Evolutionary conservation across 2,113 vertebrate species (phyloP), one percentile per base, ranked within the genome.

Genomic region (Crotalus helleri): DNA sequence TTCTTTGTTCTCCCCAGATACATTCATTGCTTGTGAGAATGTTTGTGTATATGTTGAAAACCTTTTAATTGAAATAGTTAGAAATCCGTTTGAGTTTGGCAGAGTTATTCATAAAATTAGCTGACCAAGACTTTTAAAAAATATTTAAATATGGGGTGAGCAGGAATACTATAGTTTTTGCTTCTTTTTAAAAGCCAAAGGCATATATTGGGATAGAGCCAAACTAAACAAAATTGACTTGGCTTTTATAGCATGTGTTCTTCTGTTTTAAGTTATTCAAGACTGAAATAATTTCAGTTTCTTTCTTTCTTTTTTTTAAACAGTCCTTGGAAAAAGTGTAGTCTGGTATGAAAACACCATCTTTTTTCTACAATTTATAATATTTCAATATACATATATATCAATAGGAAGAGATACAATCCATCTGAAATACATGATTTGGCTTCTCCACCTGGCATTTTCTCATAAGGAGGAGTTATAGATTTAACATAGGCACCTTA

Each of bases 191-290:
- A 44, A 89, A 81, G 54, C 61, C 90, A 58, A 87, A 88, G 87
- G 92, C 87, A 95, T 96, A 90, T 94, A 69, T 94, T 97, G 96
- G 94, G 91, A 59, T 89, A 90, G 74, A 85, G 94, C 96, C 94
- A 96, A 96, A 44, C 44, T 13, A 94, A 97, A 91, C 94, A 93
- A 92, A 23, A 3, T 33, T 57, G 57, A 21, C 91, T 81, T 88
- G 0, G 7, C 0, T 0, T 93, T 92, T 92, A 23, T 59, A 89
- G 44, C 88, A 93, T 90, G 17, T 39, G 58, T 81, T 39, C 91
- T 92, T 93, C 59, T 85, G 59, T 87, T 86, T 91, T 94, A 87
- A 85, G 69, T 92, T 93, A 10, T 10, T 91, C 90, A 85, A 58
- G 61, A 92, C 54, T 69, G 59, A 87, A 88, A 88, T 92, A 88